These are phyloP conservation scores for Priocnemis perturbator DNA, from an alignment of 2,888 invertebrate genomes.

Conservation along the genomic window DNA sequence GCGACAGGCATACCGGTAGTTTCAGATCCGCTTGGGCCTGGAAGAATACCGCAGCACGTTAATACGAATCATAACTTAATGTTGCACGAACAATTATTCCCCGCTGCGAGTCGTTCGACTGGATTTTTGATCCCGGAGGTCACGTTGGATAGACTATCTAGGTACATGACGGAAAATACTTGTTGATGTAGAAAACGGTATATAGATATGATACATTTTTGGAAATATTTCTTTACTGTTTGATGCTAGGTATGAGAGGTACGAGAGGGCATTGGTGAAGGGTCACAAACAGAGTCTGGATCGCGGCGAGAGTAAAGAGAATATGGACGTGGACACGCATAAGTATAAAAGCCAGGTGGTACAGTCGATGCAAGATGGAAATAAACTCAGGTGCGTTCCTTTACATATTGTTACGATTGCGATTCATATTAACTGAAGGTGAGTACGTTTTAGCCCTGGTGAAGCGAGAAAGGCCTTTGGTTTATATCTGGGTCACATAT, in stretches of 20 bases:
- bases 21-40: conserved; percentile 68
- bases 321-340: conserved; percentile 75
- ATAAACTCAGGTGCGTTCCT: conserved; percentile 80
- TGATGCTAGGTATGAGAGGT: conserved; percentile 77
- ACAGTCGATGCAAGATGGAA: conserved; percentile 80
- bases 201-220: background rate
- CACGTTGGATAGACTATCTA: conserved; percentile 69
- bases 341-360: conserved; percentile 79
- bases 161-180: conserved; percentile 52
- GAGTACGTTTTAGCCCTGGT: conserved; percentile 70
- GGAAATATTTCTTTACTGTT: background rate
- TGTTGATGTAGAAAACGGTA: background rate
- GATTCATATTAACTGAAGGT: background rate
- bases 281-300: conserved; percentile 74
- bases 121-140: conserved; percentile 70
- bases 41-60: conserved; percentile 77
- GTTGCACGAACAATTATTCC: conserved; percentile 85
- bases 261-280: conserved; percentile 78
- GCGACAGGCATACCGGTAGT: conserved; percentile 84
- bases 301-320: conserved; percentile 70
- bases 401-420: background rate
- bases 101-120: conserved; percentile 75
- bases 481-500: conserved; percentile 84
- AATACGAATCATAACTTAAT: conserved; percentile 84
- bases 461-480: conserved; percentile 88